Evolutionary conservation across 2,113 vertebrate species (phyloP).

Genomic region (Polyodon spathula): DNA sequence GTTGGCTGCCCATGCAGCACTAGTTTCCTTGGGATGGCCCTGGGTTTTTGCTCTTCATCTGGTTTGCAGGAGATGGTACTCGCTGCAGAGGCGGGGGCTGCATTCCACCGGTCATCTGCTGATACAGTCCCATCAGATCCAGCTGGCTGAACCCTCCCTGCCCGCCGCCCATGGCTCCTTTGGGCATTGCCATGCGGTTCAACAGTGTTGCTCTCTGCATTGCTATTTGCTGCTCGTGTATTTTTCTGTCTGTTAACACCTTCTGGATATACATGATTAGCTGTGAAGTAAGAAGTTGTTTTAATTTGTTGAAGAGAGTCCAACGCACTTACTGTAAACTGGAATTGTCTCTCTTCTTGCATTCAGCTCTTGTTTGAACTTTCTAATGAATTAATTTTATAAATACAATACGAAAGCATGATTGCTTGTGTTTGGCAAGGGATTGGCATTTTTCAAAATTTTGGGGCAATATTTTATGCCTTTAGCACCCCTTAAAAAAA

Average conservation of each 20-base stretch:
- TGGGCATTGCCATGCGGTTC: slow-evolving; percentile 74
- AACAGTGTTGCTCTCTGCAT: slow-evolving; percentile 68
- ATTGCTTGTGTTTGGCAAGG: too few relatives aligned
- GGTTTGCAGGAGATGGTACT: slow-evolving; percentile 49
- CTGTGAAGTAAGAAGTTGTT: slow-evolving; percentile 52
- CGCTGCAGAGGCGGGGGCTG: slow-evolving; percentile 71
- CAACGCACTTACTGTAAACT: too few relatives aligned
- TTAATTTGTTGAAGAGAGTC: too few relatives aligned
- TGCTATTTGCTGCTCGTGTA: slow-evolving; percentile 91
- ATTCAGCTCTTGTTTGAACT: too few relatives aligned
- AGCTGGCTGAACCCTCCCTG: slow-evolving; percentile 61
- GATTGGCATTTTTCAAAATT: too few relatives aligned
- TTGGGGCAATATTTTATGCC: too few relatives aligned
- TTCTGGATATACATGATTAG: slow-evolving; percentile 91
- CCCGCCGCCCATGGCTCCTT: slow-evolving; percentile 60
- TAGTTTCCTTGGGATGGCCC: slow-evolving; percentile 89
- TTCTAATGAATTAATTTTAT: too few relatives aligned
- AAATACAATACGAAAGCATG: too few relatives aligned
- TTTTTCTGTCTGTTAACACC: slow-evolving; percentile 86
- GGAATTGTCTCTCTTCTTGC: too few relatives aligned
- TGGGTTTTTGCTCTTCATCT: slow-evolving; percentile 79
- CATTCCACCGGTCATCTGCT: slow-evolving; percentile 64
- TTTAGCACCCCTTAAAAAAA: too few relatives aligned
- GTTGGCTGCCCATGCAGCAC: slow-evolving; percentile 32
- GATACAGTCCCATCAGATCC: slow-evolving; percentile 89